Percentiles rank a stretch among this genome's conserved stretches.
These are phyloP conservation scores for Caranx ignobilis DNA, from an alignment of 2,113 vertebrate genomes.

Conservation along the genomic window DNA sequence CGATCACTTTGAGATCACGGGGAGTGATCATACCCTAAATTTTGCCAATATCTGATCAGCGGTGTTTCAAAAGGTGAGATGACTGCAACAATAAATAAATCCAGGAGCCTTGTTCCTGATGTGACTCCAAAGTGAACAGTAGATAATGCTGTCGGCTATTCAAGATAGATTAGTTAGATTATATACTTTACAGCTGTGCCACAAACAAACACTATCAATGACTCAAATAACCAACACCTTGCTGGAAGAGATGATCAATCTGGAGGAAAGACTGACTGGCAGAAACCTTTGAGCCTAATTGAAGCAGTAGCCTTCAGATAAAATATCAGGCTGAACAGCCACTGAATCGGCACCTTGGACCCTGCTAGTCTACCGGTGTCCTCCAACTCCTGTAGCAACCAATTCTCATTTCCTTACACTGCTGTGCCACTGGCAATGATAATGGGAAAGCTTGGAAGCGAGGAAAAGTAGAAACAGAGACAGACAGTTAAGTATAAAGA, in stretches of 20 bases:
- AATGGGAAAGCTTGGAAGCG: neutral
- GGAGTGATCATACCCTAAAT: too few species aligned
- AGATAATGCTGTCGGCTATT: neutral
- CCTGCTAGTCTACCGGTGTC: constrained; percentile 36
- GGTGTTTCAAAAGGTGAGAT: neutral
- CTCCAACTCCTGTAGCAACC: constrained; percentile 1
- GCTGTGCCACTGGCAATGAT: constrained; percentile 31
- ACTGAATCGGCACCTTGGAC: constrained; percentile 49
- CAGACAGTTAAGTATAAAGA: neutral
- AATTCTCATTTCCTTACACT: constrained; percentile 34
- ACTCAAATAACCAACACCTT: constrained; percentile 5
- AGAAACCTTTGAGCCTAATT: constrained; percentile 54
- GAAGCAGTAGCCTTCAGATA: constrained; percentile 20
- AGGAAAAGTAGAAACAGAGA: constrained; percentile 9
- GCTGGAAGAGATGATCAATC: neutral
- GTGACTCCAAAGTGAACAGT: neutral
- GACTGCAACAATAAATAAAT: neutral
- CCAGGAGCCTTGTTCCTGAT: neutral
- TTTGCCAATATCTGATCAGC: neutral
- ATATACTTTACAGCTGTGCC: neutral
- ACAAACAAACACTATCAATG: constrained; percentile 2
- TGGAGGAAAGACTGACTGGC: constrained; percentile 17
- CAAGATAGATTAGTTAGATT: neutral
- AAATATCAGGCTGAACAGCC: constrained; percentile 42
- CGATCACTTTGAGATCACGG: too few species aligned